These are phyloP conservation scores for Silvanus unidentatus DNA, from an alignment of 2,888 invertebrate genomes.

Conservation along the genomic window DNA sequence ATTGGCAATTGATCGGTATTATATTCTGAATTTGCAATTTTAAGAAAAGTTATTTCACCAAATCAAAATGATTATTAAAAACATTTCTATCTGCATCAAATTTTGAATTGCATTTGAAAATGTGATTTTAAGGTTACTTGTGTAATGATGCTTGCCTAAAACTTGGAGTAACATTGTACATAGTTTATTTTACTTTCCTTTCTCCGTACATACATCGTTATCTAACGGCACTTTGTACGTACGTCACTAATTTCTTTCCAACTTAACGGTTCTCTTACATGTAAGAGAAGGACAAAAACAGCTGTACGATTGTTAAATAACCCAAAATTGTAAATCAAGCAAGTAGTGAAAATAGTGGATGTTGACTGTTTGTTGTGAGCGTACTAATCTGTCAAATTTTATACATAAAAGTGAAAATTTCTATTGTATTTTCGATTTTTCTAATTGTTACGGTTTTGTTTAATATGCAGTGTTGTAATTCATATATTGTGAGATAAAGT, in stretches of 20 bases:
- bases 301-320: conserved; percentile 3
- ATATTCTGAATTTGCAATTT: too few species aligned
- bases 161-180: too few species aligned
- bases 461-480: background rate
- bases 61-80: too few species aligned
- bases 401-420: conserved; percentile 3
- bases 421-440: background rate
- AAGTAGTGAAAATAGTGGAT: conserved; percentile 30
- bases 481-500: background rate
- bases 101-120: too few species aligned
- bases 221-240: background rate
- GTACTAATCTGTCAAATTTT: conserved; percentile 31
- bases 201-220: background rate
- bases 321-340: conserved; percentile 16
- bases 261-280: conserved; percentile 2
- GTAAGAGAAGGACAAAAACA: background rate
- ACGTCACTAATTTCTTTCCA: background rate
- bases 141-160: too few species aligned
- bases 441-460: background rate
- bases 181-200: too few species aligned
- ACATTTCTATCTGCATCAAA: too few species aligned
- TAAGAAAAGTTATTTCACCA: too few species aligned
- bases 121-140: too few species aligned
- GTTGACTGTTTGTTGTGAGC: conserved; percentile 34
- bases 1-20: too few species aligned